A percentile compares a stretch with the other conserved stretches of the same genome.
Conservation (phyloP, 2,888 invertebrate species). For the Thumatha senex region DNA sequence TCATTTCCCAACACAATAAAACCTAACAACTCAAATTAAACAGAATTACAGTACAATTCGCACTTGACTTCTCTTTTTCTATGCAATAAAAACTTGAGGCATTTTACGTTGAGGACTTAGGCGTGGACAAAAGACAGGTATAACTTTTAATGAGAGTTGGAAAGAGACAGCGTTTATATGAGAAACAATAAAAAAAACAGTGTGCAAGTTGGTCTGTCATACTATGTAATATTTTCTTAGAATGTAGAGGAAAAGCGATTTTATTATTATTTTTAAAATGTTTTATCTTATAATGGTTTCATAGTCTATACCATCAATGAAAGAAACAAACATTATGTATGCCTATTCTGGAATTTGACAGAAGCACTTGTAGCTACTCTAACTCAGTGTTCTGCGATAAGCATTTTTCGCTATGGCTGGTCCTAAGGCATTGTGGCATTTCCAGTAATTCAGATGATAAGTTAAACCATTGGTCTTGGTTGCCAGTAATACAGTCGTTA, state of each 20-base stretch:
- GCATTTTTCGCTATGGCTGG: no score
- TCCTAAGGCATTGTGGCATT: no score
- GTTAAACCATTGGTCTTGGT: no score
- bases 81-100: slow-evolving; percentile 54
- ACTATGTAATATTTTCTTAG: slow-evolving; percentile 45
- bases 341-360: neutral
- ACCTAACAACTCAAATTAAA: slow-evolving; percentile 14
- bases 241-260: slow-evolving; percentile 15
- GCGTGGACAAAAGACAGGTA: slow-evolving; percentile 32
- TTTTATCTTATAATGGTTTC: neutral
- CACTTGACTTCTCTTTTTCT: slow-evolving; percentile 43
- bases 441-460: no score
- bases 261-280: slow-evolving; percentile 2
- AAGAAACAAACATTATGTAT: neutral
- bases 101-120: slow-evolving; percentile 40
- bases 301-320: neutral
- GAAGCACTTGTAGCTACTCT: no score
- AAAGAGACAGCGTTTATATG: slow-evolving; percentile 30
- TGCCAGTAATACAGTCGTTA: no score
- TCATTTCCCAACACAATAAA: slow-evolving; percentile 4
- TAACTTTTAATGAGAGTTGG: slow-evolving; percentile 23
- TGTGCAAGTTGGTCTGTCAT: slow-evolving; percentile 47
- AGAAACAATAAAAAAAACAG: slow-evolving; percentile 50
- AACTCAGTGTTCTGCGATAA: no score
- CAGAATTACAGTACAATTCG: slow-evolving; percentile 21